Conservation (phyloP, 2,113 vertebrate species). For the Ursus arctos region DNA sequence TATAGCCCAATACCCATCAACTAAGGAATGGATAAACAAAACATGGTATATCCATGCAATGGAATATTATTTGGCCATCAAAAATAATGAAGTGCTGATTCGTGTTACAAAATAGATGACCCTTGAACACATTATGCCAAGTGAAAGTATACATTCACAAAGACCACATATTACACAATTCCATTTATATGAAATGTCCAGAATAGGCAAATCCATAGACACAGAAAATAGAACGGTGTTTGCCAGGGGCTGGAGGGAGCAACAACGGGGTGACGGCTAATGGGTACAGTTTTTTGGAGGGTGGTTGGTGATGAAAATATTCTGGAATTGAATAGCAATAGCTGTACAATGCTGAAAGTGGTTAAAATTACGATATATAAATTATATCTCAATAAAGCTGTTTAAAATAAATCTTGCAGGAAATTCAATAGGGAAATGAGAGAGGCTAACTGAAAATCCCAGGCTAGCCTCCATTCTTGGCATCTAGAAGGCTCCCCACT, state of each 20-base stretch:
- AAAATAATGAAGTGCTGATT: not conserved
- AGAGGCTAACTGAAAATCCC: not conserved
- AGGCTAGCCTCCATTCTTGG: not conserved
- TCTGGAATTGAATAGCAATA: not conserved
- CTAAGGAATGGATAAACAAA: not conserved
- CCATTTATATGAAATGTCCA: not conserved
- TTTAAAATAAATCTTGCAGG: not conserved
- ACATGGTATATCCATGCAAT: not conserved
- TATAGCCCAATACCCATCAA: not conserved
- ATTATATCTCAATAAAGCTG: not conserved
- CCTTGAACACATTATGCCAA: not conserved
- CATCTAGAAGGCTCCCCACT: not conserved
- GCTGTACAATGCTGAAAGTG: not conserved
- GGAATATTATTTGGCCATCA: not conserved
- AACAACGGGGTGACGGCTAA: not conserved
- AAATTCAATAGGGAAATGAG: not conserved
- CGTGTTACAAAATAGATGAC: not conserved
- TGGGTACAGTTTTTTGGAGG: not conserved
- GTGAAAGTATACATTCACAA: not conserved
- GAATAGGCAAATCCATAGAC: not conserved
- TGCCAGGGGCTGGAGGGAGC: not conserved
- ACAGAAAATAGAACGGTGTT: not conserved
- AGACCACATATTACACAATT: not conserved
- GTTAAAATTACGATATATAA: not conserved
- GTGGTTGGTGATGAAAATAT: not conserved